phyloP scores from a whole-genome alignment of 1,140 invertebrate species.

The Diabrotica virgifera region DNA sequence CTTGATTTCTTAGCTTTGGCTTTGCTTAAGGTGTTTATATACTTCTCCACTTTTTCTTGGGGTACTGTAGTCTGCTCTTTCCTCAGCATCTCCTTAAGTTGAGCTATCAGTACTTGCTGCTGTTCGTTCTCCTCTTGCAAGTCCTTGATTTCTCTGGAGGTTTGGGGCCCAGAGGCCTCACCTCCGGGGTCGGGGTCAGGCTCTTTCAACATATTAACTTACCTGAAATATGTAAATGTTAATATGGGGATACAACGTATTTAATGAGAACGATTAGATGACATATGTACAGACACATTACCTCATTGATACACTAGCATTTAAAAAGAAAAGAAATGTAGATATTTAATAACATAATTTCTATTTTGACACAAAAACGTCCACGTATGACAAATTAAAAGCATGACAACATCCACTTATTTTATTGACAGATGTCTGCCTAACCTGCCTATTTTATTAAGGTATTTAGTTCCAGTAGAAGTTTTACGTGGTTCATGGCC shows the following conservation, averaged over 20 bases:
- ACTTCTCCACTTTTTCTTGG: slow-evolving; percentile 47
- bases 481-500: too few species aligned
- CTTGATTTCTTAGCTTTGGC: slow-evolving; percentile 40
- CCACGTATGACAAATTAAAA: slow-evolving; percentile 20
- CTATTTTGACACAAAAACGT: slow-evolving; percentile 18
- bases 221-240: not conserved
- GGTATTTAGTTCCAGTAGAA: too few species aligned
- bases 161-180: slow-evolving; percentile 14
- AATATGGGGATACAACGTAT: not conserved
- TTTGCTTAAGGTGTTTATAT: slow-evolving; percentile 44
- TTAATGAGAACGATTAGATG: too few species aligned
- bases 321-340: not conserved
- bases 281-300: too few species aligned
- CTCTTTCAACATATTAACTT: slow-evolving; percentile 39
- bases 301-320: not conserved
- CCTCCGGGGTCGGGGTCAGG: slow-evolving; percentile 41
- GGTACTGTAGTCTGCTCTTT: slow-evolving; percentile 45
- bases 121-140: slow-evolving; percentile 46
- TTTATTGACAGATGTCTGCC: too few species aligned
- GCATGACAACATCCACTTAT: not conserved
- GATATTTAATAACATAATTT: slow-evolving; percentile 3
- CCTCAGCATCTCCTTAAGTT: slow-evolving; percentile 47
- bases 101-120: slow-evolving; percentile 44
- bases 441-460: too few species aligned
- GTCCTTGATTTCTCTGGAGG: slow-evolving; percentile 33